Evolutionary conservation across 1,140 invertebrate species (phyloP).

Genomic region (Medauroidea extradentata): DNA sequence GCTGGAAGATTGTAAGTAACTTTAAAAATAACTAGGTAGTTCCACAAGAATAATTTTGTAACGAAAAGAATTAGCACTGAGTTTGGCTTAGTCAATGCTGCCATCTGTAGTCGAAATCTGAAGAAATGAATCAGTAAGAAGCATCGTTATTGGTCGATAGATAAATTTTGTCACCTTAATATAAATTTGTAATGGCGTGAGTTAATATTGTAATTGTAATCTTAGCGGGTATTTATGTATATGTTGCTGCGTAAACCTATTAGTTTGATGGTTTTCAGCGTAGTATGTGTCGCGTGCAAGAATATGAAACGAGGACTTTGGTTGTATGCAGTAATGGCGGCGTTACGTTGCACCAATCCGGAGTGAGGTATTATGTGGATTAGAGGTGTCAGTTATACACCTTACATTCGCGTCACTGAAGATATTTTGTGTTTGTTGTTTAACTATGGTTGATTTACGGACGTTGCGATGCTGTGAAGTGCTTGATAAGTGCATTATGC

Average conservation of each 20-base stretch:
- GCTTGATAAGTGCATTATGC: conserved; percentile 7
- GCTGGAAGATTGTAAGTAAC: conserved; percentile 1
- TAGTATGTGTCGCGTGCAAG: not conserved
- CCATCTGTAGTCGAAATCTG: conserved; percentile 36
- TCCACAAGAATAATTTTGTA: conserved; percentile 34
- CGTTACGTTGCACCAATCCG: conserved; percentile 54
- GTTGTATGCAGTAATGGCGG: conserved; percentile 56
- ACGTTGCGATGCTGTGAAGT: conserved; percentile 9
- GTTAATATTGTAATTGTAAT: too few species aligned
- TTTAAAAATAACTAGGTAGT: conserved; percentile 39
- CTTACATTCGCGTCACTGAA: conserved; percentile 56
- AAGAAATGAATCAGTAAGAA: conserved; percentile 26
- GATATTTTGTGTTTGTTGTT: conserved; percentile 49
- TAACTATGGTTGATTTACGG: conserved; percentile 13
- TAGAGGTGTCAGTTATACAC: conserved; percentile 42
- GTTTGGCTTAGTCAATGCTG: conserved; percentile 20
- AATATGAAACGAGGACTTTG: conserved; percentile 21
- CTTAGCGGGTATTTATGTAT: too few species aligned
- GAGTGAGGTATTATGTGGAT: conserved; percentile 51
- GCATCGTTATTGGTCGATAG: conserved; percentile 36
- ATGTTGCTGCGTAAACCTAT: too few species aligned
- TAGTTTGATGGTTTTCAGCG: not conserved
- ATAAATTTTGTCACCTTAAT: conserved; percentile 7
- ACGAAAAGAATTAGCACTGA: conserved; percentile 27
- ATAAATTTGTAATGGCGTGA: too few species aligned